Percentiles rank a stretch among this genome's conserved stretches.
Conservation (phyloP, 2,113 vertebrate species). For the Pseudonaja textilis region DNA sequence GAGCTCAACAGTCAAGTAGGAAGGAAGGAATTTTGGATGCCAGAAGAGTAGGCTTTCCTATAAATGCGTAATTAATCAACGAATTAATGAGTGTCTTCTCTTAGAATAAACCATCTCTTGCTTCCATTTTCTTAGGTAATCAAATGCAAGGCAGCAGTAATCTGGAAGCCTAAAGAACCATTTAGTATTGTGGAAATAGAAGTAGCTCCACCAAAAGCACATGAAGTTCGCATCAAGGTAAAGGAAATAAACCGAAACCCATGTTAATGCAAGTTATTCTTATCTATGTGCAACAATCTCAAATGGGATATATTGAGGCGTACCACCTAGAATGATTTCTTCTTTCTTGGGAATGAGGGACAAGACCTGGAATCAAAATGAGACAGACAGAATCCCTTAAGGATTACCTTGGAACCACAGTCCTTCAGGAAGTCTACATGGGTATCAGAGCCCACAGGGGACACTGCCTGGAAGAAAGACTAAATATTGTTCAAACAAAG, state of each 20-base stretch:
- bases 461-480: background rate
- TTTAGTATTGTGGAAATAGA: slow-evolving; percentile 85
- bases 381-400: background rate
- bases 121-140: slow-evolving; percentile 75
- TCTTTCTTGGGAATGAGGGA: background rate
- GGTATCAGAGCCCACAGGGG: background rate
- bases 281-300: background rate
- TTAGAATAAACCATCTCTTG: background rate
- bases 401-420: background rate
- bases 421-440: background rate
- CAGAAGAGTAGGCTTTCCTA: background rate
- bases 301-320: background rate
- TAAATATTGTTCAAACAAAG: background rate
- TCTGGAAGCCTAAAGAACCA: slow-evolving; percentile 80
- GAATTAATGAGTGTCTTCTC: background rate
- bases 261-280: background rate
- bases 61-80: background rate
- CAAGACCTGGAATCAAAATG: background rate
- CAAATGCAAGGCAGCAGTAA: slow-evolving; percentile 83
- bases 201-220: slow-evolving; percentile 79
- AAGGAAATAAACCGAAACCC: background rate
- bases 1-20: background rate
- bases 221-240: slow-evolving; percentile 86
- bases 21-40: background rate
- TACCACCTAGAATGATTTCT: background rate